Evolutionary conservation across 2,797 vertebrate genomes (phyloP), one percentile per base, ranked within the genome.

Genomic region (Amniataba percoides): DNA sequence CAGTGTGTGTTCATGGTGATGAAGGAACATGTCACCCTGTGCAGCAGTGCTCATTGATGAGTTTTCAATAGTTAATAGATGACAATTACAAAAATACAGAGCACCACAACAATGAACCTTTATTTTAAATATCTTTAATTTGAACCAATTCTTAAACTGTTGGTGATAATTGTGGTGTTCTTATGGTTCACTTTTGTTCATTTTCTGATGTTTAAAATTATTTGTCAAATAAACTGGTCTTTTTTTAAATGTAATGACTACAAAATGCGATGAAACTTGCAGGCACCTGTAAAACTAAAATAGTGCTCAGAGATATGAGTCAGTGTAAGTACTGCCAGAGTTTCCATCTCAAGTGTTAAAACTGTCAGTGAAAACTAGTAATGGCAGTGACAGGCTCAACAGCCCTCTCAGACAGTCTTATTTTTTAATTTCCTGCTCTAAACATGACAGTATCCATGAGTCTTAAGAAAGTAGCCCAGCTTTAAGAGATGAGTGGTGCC

Each of bases 351-450:
- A 15, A 16, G 18, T 62, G n/a, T 57, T 66, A 34, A 23, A 39
- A 55, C 46, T 69, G 45, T 31, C 61, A n/a, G 36, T 49, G 16
- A 25, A 10, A 43, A 36, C 23, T 5, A 21, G 19, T 39, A 57
- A 11, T 12, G 23, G 14, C 2, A 23, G 14, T 11, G 34, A 36
- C 46, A 14, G 46, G 14, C 27, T 31, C 3, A 31, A 31, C 27
- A 31, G 27, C 27, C 27, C 27, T 19, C 58, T 16, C 16, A 53
- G 34, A 40, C 9, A 12, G 40, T 61, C 59, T 11, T 10, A 61
- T 61, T 45, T 45, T 65, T 23, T 18, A 18, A 48, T 49, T 65
- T 60, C 21, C 36, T 60, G 23, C 23, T 57, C 21, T 27, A 60
- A 2, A 0, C 5, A 19, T 13, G 10, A 48, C 18, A 23, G 34